A percentile compares a stretch with the other conserved stretches of the same genome.
These are phyloP conservation scores for Harpalus rubripes DNA, from an alignment of 2,888 invertebrate genomes.

Conservation along the genomic window DNA sequence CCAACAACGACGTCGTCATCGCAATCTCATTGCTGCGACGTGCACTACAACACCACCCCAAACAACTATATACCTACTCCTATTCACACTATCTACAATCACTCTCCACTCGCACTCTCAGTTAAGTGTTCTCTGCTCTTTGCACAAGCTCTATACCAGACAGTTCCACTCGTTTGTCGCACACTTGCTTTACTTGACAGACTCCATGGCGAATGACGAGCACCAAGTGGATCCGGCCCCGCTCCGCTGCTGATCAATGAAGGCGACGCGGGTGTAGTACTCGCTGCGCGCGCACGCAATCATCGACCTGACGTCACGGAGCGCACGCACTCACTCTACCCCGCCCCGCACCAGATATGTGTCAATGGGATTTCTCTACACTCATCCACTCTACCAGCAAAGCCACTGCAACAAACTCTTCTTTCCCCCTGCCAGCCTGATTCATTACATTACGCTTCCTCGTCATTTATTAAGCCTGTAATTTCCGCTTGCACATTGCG, in stretches of 20 bases:
- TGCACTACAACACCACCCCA: slow-evolving; percentile 23
- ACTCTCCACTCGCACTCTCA: slow-evolving; percentile 6
- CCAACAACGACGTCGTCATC: slow-evolving; percentile 22
- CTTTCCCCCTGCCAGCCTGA: neutral
- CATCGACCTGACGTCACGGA: slow-evolving; percentile 68
- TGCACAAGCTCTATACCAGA: neutral
- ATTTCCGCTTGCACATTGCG: slow-evolving; percentile 57
- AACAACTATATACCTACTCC: neutral
- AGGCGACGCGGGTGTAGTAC: slow-evolving; percentile 77
- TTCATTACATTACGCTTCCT: slow-evolving; percentile 38
- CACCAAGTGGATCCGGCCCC: slow-evolving; percentile 68
- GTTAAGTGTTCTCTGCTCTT: neutral
- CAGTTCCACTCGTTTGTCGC: slow-evolving; percentile 6
- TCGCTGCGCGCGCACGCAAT: slow-evolving; percentile 74
- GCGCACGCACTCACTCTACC: slow-evolving; percentile 70
- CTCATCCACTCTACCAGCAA: neutral
- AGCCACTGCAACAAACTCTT: no score
- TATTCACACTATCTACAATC: slow-evolving; percentile 15
- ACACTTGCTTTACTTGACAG: slow-evolving; percentile 22
- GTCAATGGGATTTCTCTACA: slow-evolving; percentile 57
- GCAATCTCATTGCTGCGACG: neutral
- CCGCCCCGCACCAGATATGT: slow-evolving; percentile 29
- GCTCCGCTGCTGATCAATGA: slow-evolving; percentile 77
- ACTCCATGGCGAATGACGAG: slow-evolving; percentile 21
- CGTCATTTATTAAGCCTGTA: slow-evolving; percentile 62